Percentiles rank a stretch among this genome's conserved stretches.
Evolutionary conservation across 2,797 vertebrate genomes (phyloP).

Genomic region (Sebastes matsubarae): DNA sequence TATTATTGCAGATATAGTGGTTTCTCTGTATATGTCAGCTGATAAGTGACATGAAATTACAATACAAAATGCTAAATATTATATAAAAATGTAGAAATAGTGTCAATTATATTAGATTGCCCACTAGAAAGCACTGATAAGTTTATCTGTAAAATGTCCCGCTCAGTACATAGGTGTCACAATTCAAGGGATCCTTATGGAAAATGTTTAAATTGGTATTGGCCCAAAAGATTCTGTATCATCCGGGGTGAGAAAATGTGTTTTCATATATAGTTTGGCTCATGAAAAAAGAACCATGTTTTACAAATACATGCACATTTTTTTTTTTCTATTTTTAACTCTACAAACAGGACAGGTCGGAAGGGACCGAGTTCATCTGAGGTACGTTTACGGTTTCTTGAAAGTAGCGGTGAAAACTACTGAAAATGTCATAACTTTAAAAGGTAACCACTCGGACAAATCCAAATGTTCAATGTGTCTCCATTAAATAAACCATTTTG

Average conservation of each 20-base stretch:
- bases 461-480: not conserved
- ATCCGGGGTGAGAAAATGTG: not conserved
- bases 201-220: not conserved
- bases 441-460: not conserved
- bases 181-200: not conserved
- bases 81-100: not conserved
- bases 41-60: not conserved
- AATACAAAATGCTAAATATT: not conserved
- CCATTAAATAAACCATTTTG: constrained; percentile 3
- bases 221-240: not conserved
- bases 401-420: constrained; percentile 1
- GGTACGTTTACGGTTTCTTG: not conserved
- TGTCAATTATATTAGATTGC: not conserved
- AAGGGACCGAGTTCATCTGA: not conserved
- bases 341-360: no score
- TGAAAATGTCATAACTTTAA: not conserved
- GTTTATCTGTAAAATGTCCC: not conserved
- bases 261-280: not conserved
- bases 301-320: not conserved
- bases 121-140: not conserved
- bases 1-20: not conserved
- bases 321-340: not conserved
- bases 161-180: not conserved
- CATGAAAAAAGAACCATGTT: not conserved
- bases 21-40: not conserved